Conservation (phyloP, 2,797 vertebrate genomes). For the Pitangus sulphuratus region DNA sequence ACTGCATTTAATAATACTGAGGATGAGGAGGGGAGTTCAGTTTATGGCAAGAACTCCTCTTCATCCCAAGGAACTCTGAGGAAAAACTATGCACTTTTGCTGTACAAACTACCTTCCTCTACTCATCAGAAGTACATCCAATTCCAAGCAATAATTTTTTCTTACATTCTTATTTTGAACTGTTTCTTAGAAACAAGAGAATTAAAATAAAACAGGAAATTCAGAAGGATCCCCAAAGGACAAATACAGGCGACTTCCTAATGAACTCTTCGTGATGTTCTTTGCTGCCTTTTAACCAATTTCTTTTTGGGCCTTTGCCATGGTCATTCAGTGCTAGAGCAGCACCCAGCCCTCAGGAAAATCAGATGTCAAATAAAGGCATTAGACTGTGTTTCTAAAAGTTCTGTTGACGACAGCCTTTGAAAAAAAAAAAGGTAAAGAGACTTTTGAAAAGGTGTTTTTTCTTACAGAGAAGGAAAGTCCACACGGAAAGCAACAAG, state of each 20-base stretch:
- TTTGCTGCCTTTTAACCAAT: not conserved
- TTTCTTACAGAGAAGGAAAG: not conserved
- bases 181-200: not conserved
- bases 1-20: fast-evolving
- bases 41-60: not conserved
- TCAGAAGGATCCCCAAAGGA: conserved; percentile 1
- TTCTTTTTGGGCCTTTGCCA: not conserved
- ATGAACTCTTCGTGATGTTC: not conserved
- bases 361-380: not conserved
- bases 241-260: not conserved
- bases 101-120: not conserved
- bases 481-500: not conserved
- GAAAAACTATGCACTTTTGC: not conserved
- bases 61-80: not conserved
- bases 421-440: not conserved
- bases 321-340: not conserved
- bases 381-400: not conserved
- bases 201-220: conserved; percentile 37
- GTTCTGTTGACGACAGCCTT: not conserved
- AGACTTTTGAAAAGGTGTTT: not conserved
- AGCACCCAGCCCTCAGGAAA: not conserved
- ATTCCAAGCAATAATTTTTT: not conserved
- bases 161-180: not conserved
- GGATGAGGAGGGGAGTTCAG: fast-evolving
- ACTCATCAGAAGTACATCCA: not conserved